Conservation (phyloP, 2,888 invertebrate species). For the Standfussiana lucernea region DNA sequence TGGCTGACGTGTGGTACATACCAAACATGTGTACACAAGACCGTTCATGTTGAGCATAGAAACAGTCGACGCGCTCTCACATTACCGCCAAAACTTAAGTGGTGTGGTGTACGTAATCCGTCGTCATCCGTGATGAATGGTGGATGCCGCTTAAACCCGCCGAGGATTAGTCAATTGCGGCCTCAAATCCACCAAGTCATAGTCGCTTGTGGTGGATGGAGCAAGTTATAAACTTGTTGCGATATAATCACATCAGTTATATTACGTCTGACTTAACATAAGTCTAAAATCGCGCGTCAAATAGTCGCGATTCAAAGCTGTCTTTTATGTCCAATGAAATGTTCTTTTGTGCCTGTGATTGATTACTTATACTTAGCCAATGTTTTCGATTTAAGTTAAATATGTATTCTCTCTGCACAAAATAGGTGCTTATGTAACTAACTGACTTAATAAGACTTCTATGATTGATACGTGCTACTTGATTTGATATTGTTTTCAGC, state of each 20-base stretch:
- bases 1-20: slow-evolving; percentile 36
- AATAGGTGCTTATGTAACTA: background rate
- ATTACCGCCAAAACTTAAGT: slow-evolving; percentile 63
- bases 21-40: slow-evolving; percentile 52
- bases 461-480: background rate
- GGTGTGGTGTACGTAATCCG: slow-evolving; percentile 67
- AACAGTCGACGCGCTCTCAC: slow-evolving; percentile 51
- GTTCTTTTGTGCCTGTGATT: too few relatives aligned
- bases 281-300: background rate
- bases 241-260: background rate
- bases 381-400: background rate
- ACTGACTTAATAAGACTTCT: background rate
- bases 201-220: slow-evolving; percentile 54
- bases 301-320: too few relatives aligned
- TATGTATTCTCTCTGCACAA: background rate
- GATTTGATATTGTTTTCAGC: background rate
- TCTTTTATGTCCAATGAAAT: too few relatives aligned
- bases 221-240: slow-evolving; percentile 49
- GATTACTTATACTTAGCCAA: background rate
- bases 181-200: slow-evolving; percentile 74
- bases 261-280: too few relatives aligned
- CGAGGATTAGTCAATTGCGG: slow-evolving; percentile 77
- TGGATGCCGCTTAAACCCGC: slow-evolving; percentile 65
- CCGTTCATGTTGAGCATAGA: slow-evolving; percentile 33
- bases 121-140: slow-evolving; percentile 77